A percentile compares a stretch with the other conserved stretches of the same genome.
phyloP scores from a whole-genome alignment of 2,797 vertebrate species.

The Syndactyla subalaris region DNA sequence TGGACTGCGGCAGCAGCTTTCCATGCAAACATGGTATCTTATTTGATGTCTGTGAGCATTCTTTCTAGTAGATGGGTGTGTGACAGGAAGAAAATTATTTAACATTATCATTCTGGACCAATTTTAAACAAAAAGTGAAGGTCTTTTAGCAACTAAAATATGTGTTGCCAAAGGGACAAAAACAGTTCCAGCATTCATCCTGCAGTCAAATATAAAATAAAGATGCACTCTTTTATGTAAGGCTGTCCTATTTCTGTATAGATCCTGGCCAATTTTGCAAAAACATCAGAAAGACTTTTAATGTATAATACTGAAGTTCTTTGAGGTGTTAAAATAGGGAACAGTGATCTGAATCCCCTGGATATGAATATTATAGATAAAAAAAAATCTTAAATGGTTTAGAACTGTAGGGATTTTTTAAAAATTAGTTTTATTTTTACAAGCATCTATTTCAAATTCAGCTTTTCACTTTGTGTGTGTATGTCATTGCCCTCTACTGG shows the following conservation, averaged over 20 bases:
- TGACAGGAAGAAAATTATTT: neutral
- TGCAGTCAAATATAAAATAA: neutral
- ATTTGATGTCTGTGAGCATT: neutral
- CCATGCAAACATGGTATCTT: neutral
- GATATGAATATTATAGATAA: neutral
- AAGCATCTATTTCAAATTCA: neutral
- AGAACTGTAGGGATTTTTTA: neutral
- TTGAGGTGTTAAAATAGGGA: neutral
- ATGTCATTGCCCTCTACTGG: conserved; percentile 62
- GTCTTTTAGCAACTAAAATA: neutral
- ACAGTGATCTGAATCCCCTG: neutral
- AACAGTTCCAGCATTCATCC: neutral
- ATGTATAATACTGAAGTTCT: neutral
- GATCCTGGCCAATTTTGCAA: neutral
- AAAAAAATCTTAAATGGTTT: neutral
- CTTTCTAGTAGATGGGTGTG: neutral
- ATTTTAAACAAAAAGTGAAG: neutral
- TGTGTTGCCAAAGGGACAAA: neutral
- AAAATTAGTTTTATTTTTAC: neutral
- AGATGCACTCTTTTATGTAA: neutral
- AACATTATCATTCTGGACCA: neutral
- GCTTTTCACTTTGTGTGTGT: neutral
- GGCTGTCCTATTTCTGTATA: neutral
- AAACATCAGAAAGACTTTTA: neutral
- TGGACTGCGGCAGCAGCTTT: neutral